Evolutionary conservation across 2,888 invertebrate species (phyloP), one percentile per base, ranked within the genome.

Genomic region (Habrosyne pyritoides): DNA sequence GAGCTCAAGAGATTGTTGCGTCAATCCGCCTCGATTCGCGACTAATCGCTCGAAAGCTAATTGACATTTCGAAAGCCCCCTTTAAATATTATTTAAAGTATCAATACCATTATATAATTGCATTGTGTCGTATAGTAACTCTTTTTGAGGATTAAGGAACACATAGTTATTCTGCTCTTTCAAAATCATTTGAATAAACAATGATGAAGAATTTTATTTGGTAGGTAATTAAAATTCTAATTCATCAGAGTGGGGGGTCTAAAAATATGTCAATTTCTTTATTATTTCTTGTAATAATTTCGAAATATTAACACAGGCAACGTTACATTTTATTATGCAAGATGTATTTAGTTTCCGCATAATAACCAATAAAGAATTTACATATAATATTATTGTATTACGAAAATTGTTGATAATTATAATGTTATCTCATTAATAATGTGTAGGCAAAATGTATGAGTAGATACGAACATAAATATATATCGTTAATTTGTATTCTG

Each of bases 401-500:
- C 42, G 42, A 42, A 42, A 42, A 42, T 18, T 42, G 8, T 42
- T 2, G 14, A 42, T 18, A 42, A 18, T 18, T 14, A 42, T 42
- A 42, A 42, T 8, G 42, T 42, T 42, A 42, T 18, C 42, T 42
- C 42, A 42, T 18, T 42, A 6, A 42, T 18, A 42, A 18, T 18
- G 42, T 42, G 61, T 64, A 60, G 67, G 59, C 53, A 60, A 59
- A 42, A 53, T 52, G 56, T 67, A 59, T 66, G 64, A 68, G 70
- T 71, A 71, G 66, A 72, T 65, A 71, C 57, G 14, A 36, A 42
- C 42, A 42, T 42, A 68, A 66, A 71, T 59, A 55, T 70, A 73
- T 66, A 65, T 53, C 53, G 66, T 66, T 69, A 73, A 73, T 77
- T 73, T 73, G 70, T 77, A 76, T 77, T 73, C 74, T 59, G 71